phyloP scores from a whole-genome alignment of 2,797 vertebrate genomes.

The Xenentodon cancila region DNA sequence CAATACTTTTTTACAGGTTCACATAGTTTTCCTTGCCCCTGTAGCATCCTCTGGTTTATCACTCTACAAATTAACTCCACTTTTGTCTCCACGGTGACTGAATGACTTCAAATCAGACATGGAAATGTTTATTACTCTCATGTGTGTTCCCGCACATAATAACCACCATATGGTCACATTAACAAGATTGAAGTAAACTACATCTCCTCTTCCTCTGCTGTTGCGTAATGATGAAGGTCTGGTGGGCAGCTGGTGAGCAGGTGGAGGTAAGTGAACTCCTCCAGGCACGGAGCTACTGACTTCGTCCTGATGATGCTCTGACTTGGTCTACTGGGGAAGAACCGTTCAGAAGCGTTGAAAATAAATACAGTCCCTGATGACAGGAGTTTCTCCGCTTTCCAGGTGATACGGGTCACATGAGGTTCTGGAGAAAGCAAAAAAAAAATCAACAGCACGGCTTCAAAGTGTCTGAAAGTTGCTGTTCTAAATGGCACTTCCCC shows the following conservation, averaged over 20 bases:
- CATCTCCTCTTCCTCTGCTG: neutral
- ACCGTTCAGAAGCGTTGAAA: constrained; percentile 31
- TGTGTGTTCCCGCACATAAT: no score
- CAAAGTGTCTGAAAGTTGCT: no score
- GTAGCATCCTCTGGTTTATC: no score
- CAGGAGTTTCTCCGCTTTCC: neutral
- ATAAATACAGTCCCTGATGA: constrained; percentile 36
- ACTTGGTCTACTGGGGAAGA: neutral
- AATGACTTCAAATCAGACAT: no score
- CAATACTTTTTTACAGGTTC: no score
- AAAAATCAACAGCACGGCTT: neutral
- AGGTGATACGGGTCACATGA: neutral
- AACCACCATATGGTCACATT: neutral
- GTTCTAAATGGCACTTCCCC: no score
- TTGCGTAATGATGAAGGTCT: constrained; percentile 29
- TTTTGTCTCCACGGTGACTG: no score
- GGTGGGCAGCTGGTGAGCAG: neutral
- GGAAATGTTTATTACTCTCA: no score
- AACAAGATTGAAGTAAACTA: no score
- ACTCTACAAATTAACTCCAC: no score
- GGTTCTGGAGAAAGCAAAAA: neutral
- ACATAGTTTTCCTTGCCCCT: no score
- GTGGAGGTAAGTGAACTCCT: constrained; percentile 34
- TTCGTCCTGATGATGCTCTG: constrained; percentile 13
- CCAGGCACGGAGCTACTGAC: no score